A percentile compares a stretch with the other conserved stretches of the same genome.
Conservation (phyloP, 2,797 vertebrate genomes). For the Neosilurus hyrtlii region DNA sequence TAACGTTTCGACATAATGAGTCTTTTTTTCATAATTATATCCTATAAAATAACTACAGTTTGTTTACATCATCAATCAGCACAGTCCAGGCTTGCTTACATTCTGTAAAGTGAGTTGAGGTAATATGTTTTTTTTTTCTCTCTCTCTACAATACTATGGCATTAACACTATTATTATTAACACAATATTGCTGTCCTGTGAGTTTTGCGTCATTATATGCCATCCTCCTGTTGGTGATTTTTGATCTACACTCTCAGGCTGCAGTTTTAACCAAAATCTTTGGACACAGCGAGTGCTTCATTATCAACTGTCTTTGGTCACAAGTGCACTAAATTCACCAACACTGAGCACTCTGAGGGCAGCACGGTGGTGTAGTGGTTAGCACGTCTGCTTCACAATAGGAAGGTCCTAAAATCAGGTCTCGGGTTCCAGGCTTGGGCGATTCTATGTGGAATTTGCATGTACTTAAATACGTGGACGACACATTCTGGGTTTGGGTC, state of each 20-base stretch:
- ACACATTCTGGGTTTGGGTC: too few species aligned
- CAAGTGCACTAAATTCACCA: neutral
- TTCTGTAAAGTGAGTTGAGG: neutral
- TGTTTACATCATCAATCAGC: neutral
- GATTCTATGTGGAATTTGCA: too few species aligned
- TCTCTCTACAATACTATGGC: neutral
- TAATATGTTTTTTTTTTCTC: neutral
- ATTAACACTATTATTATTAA: neutral
- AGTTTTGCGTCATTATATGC: neutral
- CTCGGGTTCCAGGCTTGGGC: too few species aligned
- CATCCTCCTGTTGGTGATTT: neutral
- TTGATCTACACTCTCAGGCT: neutral
- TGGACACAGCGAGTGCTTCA: neutral
- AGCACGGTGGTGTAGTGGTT: too few species aligned
- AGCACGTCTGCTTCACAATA: too few species aligned
- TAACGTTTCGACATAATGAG: neutral
- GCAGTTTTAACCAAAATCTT: neutral
- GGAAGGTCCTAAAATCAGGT: too few species aligned
- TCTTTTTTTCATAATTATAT: neutral
- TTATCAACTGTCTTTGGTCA: neutral
- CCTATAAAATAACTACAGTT: conserved; percentile 1
- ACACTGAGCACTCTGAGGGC: too few species aligned
- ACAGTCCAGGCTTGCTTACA: neutral
- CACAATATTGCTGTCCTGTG: neutral
- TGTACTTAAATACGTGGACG: too few species aligned